A percentile compares a stretch with the other conserved stretches of the same genome.
These are phyloP conservation scores for Pristionchus mayeri DNA, from an alignment of 2,888 invertebrate species.

Conservation along the genomic window DNA sequence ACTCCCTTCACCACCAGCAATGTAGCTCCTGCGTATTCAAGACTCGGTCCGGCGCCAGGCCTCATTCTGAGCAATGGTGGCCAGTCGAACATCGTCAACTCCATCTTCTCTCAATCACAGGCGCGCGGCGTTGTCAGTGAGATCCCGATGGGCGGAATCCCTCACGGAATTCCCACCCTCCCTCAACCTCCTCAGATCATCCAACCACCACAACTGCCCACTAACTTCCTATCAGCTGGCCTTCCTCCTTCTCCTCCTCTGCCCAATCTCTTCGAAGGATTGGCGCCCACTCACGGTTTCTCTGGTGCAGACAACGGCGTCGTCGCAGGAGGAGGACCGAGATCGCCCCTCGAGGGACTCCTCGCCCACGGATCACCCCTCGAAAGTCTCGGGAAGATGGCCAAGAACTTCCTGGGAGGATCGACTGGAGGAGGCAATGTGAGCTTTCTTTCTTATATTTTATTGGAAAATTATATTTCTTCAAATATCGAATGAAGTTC, in stretches of 20 bases:
- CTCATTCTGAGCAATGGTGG: conserved; percentile 34
- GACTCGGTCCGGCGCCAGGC: conserved; percentile 40
- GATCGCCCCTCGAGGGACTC: conserved; percentile 54
- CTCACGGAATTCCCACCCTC: conserved; percentile 38
- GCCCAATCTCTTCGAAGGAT: conserved; percentile 27
- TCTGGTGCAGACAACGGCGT: conserved; percentile 10
- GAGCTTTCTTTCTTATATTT: not conserved
- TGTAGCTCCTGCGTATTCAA: conserved; percentile 25
- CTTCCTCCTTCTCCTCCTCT: conserved; percentile 1
- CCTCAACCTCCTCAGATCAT: conserved; percentile 6
- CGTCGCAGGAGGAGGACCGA: conserved; percentile 1
- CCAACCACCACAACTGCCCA: not conserved
- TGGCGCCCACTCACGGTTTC: conserved; percentile 15
- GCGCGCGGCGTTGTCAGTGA: conserved; percentile 26
- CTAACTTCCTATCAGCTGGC: not conserved
- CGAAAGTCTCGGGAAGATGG: conserved; percentile 67
- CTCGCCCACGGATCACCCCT: conserved; percentile 56
- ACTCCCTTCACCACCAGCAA: not conserved
- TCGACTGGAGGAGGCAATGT: conserved; percentile 58
- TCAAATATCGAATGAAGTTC: not conserved
- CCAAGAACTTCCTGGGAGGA: conserved; percentile 68
- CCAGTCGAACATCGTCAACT: conserved; percentile 64
- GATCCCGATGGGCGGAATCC: conserved; percentile 42
- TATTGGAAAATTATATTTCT: not conserved
- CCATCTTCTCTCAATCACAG: conserved; percentile 68